Evolutionary conservation across 1,140 invertebrate species (phyloP), one percentile per base, ranked within the genome.

Genomic region (Drosophila bipectinata): DNA sequence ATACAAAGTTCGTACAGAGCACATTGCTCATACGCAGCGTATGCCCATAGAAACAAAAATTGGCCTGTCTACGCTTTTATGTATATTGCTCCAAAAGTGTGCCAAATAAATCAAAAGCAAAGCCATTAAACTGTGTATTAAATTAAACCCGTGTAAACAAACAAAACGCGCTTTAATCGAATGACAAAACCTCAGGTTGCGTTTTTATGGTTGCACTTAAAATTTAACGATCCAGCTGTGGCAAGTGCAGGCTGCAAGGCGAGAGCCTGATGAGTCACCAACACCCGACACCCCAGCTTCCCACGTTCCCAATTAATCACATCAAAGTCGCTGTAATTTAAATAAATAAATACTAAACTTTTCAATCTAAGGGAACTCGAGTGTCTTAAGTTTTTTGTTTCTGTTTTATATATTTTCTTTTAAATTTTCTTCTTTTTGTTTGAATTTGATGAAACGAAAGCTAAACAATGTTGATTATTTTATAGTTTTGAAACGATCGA

Each of bases 381-480:
- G 32, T 32, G 32, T 32, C 8, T 32, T 32, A 32, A 32, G 24
- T 61, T 32, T 64, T 24, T 39, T 41, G 21, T n/a, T 10, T 24
- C 52, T 48, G 49, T 61, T 64, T 41, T 9, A 1, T 44, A 14
- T n/a, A 26, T 56, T 53, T 56, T 61, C 60, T 28, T 4, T 7
- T 37, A n/a, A 24, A 8, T 15, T 47, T 51, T 51, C 49, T 77
- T 18, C 14, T 72, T 72, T 60, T 79, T 72, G 62, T 57, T 28
- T 63, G 51, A 71, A 57, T 78, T 81, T 63, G 71, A 77, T 72
- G 66, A 68, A 83, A 83, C 59, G 71, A 76, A 88, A 83, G 75
- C 64, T 88, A 87, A 87, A 87, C 83, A 87, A 87, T 53, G 66
- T 68, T 88, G 82, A 82, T 79, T 88, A 88, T 88, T 88, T 88